These are phyloP conservation scores for Coturnix japonica DNA, from an alignment of 2,113 vertebrate species.

Conservation along the genomic window DNA sequence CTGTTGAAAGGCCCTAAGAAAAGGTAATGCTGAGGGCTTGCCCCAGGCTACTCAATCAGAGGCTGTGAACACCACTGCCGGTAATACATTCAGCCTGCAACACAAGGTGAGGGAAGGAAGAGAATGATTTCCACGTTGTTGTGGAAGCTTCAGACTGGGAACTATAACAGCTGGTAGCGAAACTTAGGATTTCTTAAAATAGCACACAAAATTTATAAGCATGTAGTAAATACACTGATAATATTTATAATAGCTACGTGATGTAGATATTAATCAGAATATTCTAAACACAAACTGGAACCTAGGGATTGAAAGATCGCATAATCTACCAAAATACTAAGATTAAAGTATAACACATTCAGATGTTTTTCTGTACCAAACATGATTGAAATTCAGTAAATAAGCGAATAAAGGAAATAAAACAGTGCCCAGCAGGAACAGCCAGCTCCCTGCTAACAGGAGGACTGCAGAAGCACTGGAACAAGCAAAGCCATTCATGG, in stretches of 20 bases:
- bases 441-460: not conserved
- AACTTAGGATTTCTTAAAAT: not conserved
- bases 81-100: not conserved
- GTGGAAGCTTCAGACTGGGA: not conserved
- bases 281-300: not conserved
- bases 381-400: not conserved
- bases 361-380: not conserved
- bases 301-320: rapidly evolving
- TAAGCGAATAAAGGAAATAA: not conserved
- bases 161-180: not conserved
- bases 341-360: not conserved
- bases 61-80: not conserved
- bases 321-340: not conserved
- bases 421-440: not conserved
- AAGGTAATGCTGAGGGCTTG: not conserved
- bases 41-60: not conserved
- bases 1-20: not conserved
- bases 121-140: not conserved
- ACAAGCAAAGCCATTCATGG: not conserved
- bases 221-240: not conserved
- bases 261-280: not conserved
- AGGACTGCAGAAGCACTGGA: not conserved
- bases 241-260: not conserved
- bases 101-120: not conserved
- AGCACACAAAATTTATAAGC: not conserved